Base-by-base conservation (phyloP, 2,888 invertebrate genomes). In the Callosobruchus maculatus region DNA sequence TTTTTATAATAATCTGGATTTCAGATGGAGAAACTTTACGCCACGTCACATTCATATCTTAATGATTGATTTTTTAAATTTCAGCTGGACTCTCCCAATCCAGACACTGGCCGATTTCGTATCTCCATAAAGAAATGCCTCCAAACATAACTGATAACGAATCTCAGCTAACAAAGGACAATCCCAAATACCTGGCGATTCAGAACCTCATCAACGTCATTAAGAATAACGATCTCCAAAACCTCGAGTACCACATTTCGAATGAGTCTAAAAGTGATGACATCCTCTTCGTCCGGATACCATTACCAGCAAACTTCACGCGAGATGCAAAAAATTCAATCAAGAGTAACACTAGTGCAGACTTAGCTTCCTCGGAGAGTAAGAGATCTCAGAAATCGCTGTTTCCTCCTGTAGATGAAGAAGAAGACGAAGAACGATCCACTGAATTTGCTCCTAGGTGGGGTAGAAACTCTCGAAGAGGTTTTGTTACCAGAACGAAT, bases 51-150 rank as follows among this genome's bases (percentile, higher is more conserved):
- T n/a, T n/a, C n/a, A n/a, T n/a, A n/a, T n/a, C n/a, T n/a, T n/a
- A n/a, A n/a, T 22, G 26, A 2, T 67, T 5, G 2, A 5, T n/a
- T 71, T 31, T 22, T 71, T 68, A 68, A 0, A 20, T 73, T 74
- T n/a, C 49, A 80, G 81, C 81, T 21, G 86, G 86, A 21, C 88
- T 89, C 71, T 89, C 89, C 9, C 85, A 83, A 79, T 82, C 87
- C 0, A 86, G 90, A 22, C 85, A 88, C 75, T 95, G 95, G 94
- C 95, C 95, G 0, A 92, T 95, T 21, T 93, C 94, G 0, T 96
- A 95, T 84, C 88, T 95, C 0, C 95, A 96, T 82, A 92, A 92
- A 84, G 92, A 93, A 75, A 91, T 92, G 66, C 95, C 96, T 2
- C 95, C 95, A 0, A 94, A 94, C 74, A 77, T 67, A 20, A 82